Conservation (phyloP, 2,888 invertebrate genomes). For the Chrysolina oricalcia region DNA sequence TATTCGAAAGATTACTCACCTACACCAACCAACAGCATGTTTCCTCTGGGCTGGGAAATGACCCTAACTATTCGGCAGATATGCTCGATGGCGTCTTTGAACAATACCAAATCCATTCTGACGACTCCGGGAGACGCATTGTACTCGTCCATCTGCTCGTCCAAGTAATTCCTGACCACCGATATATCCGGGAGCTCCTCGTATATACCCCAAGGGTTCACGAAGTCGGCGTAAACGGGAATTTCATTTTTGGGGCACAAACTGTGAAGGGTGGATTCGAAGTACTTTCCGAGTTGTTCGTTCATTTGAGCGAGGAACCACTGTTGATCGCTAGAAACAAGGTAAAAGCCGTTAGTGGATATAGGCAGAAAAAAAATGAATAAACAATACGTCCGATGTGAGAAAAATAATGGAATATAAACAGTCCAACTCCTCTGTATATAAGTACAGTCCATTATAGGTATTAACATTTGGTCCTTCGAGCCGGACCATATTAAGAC, state of each 20-base stretch:
- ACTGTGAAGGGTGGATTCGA: slow-evolving; percentile 86
- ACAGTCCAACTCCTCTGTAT: too few species aligned
- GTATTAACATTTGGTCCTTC: too few species aligned
- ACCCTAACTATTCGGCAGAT: slow-evolving; percentile 87
- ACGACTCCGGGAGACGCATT: slow-evolving; percentile 86
- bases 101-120: slow-evolving; percentile 87
- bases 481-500: too few species aligned
- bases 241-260: slow-evolving; percentile 82
- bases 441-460: too few species aligned
- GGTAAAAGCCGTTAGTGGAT: too few species aligned
- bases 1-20: too few species aligned
- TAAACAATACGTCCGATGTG: too few species aligned
- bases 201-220: slow-evolving; percentile 84
- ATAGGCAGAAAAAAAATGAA: too few species aligned
- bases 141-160: slow-evolving; percentile 81
- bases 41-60: slow-evolving; percentile 87
- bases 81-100: slow-evolving; percentile 91
- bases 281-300: slow-evolving; percentile 84
- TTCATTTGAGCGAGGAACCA: slow-evolving; percentile 84
- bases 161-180: slow-evolving; percentile 75
- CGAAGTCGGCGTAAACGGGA: slow-evolving; percentile 86
- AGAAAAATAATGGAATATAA: too few species aligned
- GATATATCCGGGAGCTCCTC: slow-evolving; percentile 77
- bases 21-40: slow-evolving; percentile 76
- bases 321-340: slow-evolving; percentile 78